These are phyloP conservation scores for Butorides virescens DNA, from an alignment of 2,113 vertebrate species.

Conservation along the genomic window DNA sequence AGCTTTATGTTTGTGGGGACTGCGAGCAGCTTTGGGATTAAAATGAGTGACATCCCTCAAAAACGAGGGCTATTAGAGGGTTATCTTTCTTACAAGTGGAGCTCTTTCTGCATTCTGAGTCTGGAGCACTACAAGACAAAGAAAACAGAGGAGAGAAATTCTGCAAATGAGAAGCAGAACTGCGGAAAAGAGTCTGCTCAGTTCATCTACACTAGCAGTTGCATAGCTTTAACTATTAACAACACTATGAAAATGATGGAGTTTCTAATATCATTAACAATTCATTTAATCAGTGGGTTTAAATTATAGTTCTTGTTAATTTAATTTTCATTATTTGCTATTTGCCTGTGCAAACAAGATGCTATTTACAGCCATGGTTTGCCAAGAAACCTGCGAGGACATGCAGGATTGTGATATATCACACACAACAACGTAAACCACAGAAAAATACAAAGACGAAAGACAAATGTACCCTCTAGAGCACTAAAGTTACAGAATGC, in stretches of 20 bases:
- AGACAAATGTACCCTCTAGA: not conserved
- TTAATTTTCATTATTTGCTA: conserved; percentile 13
- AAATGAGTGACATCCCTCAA: conserved; percentile 48
- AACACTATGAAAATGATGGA: not conserved
- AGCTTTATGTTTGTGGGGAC: not conserved
- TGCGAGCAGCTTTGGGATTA: not conserved
- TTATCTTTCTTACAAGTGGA: not conserved
- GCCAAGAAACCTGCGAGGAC: not conserved
- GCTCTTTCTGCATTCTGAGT: not conserved
- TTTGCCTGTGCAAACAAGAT: not conserved
- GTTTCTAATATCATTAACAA: not conserved
- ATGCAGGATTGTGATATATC: not conserved
- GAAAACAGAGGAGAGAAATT: not conserved
- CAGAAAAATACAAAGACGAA: conserved; percentile 5
- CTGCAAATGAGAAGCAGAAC: not conserved
- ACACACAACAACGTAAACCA: not conserved
- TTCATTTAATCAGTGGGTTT: not conserved
- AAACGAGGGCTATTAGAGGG: not conserved
- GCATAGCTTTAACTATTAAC: not conserved
- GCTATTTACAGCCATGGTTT: not conserved
- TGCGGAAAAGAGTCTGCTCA: not conserved
- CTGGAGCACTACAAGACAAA: not conserved
- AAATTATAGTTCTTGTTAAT: not conserved
- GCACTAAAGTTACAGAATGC: not conserved
- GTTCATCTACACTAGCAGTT: not conserved